Evolutionary conservation across 2,113 vertebrate genomes (phyloP).

Genomic region (Oreochromis spilurus): DNA sequence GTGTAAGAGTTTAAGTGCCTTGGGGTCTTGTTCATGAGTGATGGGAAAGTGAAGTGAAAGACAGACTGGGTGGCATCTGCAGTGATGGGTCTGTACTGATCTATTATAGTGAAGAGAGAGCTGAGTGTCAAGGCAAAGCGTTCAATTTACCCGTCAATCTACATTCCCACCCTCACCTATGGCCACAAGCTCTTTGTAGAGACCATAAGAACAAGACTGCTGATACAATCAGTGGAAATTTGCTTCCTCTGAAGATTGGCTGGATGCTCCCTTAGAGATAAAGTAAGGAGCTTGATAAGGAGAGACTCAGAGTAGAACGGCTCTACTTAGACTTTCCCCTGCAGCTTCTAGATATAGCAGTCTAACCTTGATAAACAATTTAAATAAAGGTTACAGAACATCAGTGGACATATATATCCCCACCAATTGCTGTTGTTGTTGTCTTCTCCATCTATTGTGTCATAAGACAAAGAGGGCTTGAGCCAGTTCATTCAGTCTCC

Average conservation of each 20-base stretch:
- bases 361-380: not conserved
- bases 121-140: not conserved
- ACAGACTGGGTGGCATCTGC: not conserved
- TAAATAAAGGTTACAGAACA: not conserved
- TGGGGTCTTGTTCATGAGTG: not conserved
- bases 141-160: not conserved
- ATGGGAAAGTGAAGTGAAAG: not conserved
- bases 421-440: not conserved
- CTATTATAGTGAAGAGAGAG: not conserved
- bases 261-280: not conserved
- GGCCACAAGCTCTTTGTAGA: not conserved
- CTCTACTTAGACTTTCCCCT: not conserved
- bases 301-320: not conserved
- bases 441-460: conserved; percentile 24
- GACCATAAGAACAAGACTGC: not conserved
- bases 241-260: not conserved
- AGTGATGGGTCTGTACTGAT: not conserved
- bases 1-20: not conserved
- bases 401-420: not conserved
- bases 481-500: conserved; percentile 18
- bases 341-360: not conserved
- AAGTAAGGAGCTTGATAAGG: not conserved
- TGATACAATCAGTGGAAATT: not conserved
- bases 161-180: not conserved
- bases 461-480: conserved; percentile 5